A percentile compares a stretch with the other conserved stretches of the same genome.
Conservation (phyloP, 2,113 vertebrate genomes). For the Ameiurus melas region DNA sequence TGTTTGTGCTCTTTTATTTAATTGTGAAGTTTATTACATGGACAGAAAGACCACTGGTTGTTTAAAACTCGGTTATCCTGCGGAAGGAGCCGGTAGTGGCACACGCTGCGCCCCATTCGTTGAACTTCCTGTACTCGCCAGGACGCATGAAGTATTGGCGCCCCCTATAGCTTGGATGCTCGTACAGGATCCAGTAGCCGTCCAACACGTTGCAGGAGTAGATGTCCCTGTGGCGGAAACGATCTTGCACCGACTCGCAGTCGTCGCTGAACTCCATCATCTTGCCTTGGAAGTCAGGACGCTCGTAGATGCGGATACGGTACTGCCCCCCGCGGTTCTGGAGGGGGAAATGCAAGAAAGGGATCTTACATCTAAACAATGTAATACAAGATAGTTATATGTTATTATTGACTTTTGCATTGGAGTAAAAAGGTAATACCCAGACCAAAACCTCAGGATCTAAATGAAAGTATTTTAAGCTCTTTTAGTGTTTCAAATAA, state of each 20-base stretch:
- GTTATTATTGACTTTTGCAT: not conserved
- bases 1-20: not conserved
- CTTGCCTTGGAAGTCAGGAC: constrained; percentile 64
- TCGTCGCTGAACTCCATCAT: constrained; percentile 65
- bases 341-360: not conserved
- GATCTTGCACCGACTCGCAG: constrained; percentile 61
- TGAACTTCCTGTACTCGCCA: constrained; percentile 64
- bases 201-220: constrained; percentile 68
- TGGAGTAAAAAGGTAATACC: not conserved
- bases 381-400: not conserved
- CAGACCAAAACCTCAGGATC: not conserved
- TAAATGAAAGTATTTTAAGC: not conserved
- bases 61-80: constrained; percentile 64
- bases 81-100: constrained; percentile 66
- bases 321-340: constrained; percentile 41
- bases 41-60: not conserved
- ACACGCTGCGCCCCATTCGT: constrained; percentile 62
- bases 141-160: constrained; percentile 67
- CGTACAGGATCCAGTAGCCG: constrained; percentile 67
- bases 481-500: not conserved
- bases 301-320: constrained; percentile 64
- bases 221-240: constrained; percentile 61
- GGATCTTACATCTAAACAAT: not conserved
- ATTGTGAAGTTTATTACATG: not conserved
- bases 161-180: constrained; percentile 67